Conservation (phyloP, 2,888 invertebrate genomes). For the Trimorus sp. region DNA sequence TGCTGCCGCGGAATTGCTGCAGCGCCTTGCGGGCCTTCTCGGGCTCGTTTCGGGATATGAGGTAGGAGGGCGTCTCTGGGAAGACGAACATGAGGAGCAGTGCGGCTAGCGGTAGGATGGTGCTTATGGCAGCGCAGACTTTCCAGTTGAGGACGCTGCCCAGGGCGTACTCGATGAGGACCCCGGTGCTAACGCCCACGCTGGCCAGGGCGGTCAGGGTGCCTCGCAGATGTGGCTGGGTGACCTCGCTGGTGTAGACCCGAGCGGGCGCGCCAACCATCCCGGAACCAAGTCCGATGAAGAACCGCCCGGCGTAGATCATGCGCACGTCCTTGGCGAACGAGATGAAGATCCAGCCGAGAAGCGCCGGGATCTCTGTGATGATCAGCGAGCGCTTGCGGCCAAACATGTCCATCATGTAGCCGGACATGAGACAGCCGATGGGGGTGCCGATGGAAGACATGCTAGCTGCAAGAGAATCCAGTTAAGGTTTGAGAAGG, state of each 20-base stretch:
- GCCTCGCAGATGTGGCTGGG: slow-evolving; percentile 89
- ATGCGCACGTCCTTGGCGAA: slow-evolving; percentile 84
- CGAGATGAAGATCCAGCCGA: slow-evolving; percentile 87
- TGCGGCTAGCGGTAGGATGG: slow-evolving; percentile 84
- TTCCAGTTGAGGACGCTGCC: slow-evolving; percentile 86
- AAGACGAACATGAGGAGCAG: slow-evolving; percentile 85
- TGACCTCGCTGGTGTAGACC: slow-evolving; percentile 88
- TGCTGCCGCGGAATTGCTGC: slow-evolving; percentile 84
- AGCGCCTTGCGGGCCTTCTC: slow-evolving; percentile 85
- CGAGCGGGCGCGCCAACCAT: slow-evolving; percentile 88
- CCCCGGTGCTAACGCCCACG: slow-evolving; percentile 88
- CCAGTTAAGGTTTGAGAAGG: no score
- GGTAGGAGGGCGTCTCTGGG: slow-evolving; percentile 89
- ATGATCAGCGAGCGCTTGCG: slow-evolving; percentile 85
- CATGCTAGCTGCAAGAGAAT: slow-evolving; percentile 85
- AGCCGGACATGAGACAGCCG: slow-evolving; percentile 88
- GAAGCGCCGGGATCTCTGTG: slow-evolving; percentile 86
- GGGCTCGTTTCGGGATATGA: slow-evolving; percentile 84
- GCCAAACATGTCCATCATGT: slow-evolving; percentile 87
- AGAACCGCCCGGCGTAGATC: slow-evolving; percentile 86
- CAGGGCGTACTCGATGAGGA: slow-evolving; percentile 85
- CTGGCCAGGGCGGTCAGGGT: slow-evolving; percentile 88
- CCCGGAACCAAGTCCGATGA: slow-evolving; percentile 87
- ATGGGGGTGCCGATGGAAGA: slow-evolving; percentile 87
- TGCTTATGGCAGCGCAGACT: slow-evolving; percentile 85